phyloP scores from a whole-genome alignment of 2,113 vertebrate species.

The Muntiacus reevesi region DNA sequence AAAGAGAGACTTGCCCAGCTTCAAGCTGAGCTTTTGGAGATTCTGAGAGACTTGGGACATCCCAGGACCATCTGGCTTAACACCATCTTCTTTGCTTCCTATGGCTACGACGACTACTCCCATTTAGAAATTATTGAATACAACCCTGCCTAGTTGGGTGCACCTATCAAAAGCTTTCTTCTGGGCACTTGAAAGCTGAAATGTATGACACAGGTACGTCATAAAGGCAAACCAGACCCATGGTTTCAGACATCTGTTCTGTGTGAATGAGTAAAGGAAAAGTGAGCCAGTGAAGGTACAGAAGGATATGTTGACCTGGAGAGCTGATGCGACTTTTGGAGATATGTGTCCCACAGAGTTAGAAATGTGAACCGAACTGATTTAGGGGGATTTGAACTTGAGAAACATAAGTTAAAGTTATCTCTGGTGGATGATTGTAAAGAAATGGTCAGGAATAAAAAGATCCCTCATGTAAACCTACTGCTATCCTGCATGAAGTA shows the following conservation, averaged over 20 bases:
- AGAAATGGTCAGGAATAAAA: background rate
- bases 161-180: background rate
- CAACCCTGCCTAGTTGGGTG: background rate
- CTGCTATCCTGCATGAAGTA: background rate
- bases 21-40: background rate
- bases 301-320: background rate
- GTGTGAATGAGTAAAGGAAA: background rate
- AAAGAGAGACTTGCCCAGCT: accelerated
- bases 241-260: background rate
- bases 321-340: too few species aligned
- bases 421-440: background rate
- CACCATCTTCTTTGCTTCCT: background rate
- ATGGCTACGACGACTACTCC: accelerated
- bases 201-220: background rate
- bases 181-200: background rate
- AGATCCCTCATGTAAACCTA: background rate
- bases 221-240: accelerated
- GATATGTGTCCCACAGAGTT: background rate
- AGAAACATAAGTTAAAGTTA: background rate
- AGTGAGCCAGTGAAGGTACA: too few species aligned
- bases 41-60: background rate
- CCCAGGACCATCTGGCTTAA: background rate
- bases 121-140: accelerated
- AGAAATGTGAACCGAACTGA: background rate
- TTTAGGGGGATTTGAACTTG: background rate